Evolutionary conservation across 2,113 vertebrate genomes (phyloP), one percentile per base, ranked within the genome.

Genomic region (Rhombomys opimus): DNA sequence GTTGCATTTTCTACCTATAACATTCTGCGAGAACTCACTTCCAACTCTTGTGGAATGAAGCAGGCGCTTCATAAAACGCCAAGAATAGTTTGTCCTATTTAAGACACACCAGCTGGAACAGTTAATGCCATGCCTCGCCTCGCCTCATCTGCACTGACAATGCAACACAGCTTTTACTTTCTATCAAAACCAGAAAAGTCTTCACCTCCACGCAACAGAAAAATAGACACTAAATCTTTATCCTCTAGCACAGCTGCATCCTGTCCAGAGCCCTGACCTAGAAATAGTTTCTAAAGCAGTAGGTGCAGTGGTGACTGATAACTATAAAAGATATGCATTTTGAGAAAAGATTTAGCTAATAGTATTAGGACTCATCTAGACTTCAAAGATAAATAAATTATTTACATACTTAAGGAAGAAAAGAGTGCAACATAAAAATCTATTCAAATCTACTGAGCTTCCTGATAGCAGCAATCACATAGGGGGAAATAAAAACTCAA

Each of bases 21-120:
- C 81, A 67, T 89, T 97, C 93, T 95, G 89, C 88, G 38, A 96
- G 86, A 92, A 93, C 77, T 96, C 90, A 85, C 93, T 96, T 95
- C 90, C 93, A 95, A 91, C 57, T 95, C 93, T 92, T 96, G 82
- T 92, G 95, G 97, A 87, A 97, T 95, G 61, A 92, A 97, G 90
- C 95, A 97, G 78, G 72, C 96, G 85, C 90, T 95, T 97, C 52
- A 67, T 65, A 94, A 88, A 97, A 63, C 75, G 97, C 97, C 89
- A 90, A 95, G 95, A 98, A 98, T 96, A 98, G 95, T 96, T 90
- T 93, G 88, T 97, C 73, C 75, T 97, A 96, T 93, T 98, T 98
- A 97, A 98, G 95, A 96, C 97, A 94, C 90, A 87, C 76, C 97
- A 98, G 96, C 98, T 97, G 96, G 97, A 96, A 95, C 73, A 92